Conservation (phyloP, 2,113 vertebrate species). For the Sitta europaea region DNA sequence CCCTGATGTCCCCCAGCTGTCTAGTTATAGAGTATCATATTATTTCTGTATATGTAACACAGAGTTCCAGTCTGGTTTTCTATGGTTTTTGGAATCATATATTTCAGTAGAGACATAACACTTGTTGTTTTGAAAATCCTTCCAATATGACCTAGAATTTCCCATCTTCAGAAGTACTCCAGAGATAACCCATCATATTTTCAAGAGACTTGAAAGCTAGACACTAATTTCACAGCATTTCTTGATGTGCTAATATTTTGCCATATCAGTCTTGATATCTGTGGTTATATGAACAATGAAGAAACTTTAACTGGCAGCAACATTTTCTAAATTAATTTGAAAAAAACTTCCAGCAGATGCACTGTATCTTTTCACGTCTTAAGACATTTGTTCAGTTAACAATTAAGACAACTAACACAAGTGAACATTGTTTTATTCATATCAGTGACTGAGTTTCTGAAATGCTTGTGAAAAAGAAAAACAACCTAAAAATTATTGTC, state of each 20-base stretch:
- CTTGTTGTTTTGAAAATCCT: not conserved
- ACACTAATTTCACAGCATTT: not conserved
- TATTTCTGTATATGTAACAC: not conserved
- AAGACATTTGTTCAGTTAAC: not conserved
- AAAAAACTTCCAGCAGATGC: not conserved
- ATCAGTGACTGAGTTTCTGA: not conserved
- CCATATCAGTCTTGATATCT: not conserved
- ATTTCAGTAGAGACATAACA: not conserved
- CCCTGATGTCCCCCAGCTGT: not conserved
- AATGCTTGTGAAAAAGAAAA: not conserved
- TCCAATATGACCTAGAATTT: not conserved
- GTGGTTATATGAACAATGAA: not conserved
- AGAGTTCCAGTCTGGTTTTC: not conserved
- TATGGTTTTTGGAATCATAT: not conserved
- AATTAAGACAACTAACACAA: not conserved
- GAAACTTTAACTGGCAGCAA: not conserved
- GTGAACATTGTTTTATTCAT: not conserved
- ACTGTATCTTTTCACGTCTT: not conserved
- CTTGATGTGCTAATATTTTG: not conserved
- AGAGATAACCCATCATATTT: not conserved
- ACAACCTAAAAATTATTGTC: not conserved
- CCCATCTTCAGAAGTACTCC: not conserved
- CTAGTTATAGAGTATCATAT: not conserved
- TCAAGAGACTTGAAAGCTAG: not conserved
- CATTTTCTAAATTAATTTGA: not conserved